Evolutionary conservation across 2,113 vertebrate species (phyloP), one percentile per base, ranked within the genome.

Genomic region (Pterophyllum scalare): DNA sequence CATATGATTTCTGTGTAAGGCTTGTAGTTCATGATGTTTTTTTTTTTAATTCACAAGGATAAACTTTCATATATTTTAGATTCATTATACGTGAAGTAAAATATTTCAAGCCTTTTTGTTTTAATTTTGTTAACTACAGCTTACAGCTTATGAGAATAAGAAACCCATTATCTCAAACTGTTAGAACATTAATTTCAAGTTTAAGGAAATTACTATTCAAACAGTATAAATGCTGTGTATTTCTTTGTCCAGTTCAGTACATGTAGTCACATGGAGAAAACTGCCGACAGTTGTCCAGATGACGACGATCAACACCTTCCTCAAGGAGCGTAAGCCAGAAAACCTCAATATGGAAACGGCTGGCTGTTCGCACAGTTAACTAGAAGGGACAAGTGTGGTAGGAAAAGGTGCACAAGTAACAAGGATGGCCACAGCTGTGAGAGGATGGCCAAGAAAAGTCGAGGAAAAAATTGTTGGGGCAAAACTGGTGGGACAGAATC

Each of bases 1-100:
- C 5, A 4, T 28, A 28, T 28, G 28, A 28, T 28, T 28, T 28
- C 3, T 28, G 28, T 28, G 28, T 28, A 28, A 4, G 28, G 28
- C 28, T 28, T 4, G 28, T 28, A 28, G 3, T 28, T 28, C 3
- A 28, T n/a, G n/a, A n/a, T n/a, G n/a, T 40, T 40, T 40, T 12
- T 40, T 40, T 11, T 12, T 40, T 65, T 1, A 43, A 65, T 15
- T 65, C 0, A 1, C 22, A 65, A 40, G 40, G 14, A 35, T 15
- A 40, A 40, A 1, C 1, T 24, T 65, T 65, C 24, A 43, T 43
- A 65, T 43, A 65, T 2, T 43, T 24, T 43, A 43, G 43, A 24
- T 43, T 26, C 1, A 43, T 0, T 43, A 65, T 40, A 38, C 6
- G 8, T 65, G 24, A 65, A 43, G n/a, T 43, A 20, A 65, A 24